Conservation (phyloP, 2,113 vertebrate genomes). For the Pedionomus torquatus region DNA sequence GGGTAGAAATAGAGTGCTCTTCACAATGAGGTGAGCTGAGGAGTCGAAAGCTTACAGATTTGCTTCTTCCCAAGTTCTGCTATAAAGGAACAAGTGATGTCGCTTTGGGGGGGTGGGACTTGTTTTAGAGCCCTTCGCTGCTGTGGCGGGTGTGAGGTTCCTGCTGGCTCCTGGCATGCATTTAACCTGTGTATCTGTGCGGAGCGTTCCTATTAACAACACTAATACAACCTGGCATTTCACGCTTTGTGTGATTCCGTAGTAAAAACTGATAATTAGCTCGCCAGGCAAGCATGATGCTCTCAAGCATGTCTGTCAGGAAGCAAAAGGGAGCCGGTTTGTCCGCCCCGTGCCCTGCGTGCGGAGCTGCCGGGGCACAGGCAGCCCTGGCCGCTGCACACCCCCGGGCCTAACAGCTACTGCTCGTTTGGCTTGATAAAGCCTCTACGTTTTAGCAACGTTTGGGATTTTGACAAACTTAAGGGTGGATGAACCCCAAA, state of each 20-base stretch:
- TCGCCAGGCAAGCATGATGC: neutral
- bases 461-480: neutral
- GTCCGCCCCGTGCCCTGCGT: fast-evolving
- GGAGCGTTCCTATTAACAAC: neutral
- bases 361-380: neutral
- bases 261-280: neutral
- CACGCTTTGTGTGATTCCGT: neutral
- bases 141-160: neutral
- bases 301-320: neutral
- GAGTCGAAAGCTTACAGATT: neutral
- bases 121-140: neutral
- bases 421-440: neutral
- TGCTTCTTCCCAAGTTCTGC: neutral
- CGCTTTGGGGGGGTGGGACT: neutral
- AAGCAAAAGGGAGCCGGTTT: neutral
- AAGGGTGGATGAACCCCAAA: neutral
- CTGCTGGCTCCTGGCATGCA: neutral
- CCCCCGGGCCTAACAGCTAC: neutral
- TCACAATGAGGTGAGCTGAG: no score
- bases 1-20: neutral
- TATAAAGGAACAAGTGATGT: neutral
- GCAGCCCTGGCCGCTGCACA: neutral
- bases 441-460: neutral
- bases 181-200: neutral
- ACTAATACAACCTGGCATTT: neutral